These are phyloP conservation scores for Mormyrops attenuatus DNA, from an alignment of 2,797 vertebrate genomes.

Conservation along the genomic window DNA sequence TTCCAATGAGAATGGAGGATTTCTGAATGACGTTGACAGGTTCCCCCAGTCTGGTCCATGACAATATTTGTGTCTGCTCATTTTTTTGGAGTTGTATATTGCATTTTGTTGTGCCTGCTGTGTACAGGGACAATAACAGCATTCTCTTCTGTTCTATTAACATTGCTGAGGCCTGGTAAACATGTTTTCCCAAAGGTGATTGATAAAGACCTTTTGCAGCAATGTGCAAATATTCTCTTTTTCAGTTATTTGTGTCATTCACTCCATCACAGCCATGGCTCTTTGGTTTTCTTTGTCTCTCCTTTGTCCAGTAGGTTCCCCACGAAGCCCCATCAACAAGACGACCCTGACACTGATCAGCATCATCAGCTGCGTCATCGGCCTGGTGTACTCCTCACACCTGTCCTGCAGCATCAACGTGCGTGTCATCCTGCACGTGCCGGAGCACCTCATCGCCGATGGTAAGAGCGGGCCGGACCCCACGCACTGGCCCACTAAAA, in stretches of 20 bases:
- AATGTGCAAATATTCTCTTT: conserved; percentile 30
- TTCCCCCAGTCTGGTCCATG: background rate
- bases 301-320: conserved; percentile 69
- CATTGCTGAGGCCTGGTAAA: conserved; percentile 18
- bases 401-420: conserved; percentile 84
- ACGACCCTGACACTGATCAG: conserved; percentile 96
- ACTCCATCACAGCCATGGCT: background rate
- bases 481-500: background rate
- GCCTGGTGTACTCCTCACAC: conserved; percentile 88
- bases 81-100: background rate
- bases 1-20: background rate
- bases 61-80: background rate
- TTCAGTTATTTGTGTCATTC: conserved; percentile 23
- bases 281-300: conserved; percentile 15
- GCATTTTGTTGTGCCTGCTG: background rate
- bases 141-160: background rate
- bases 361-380: conserved; percentile 84
- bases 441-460: conserved; percentile 94
- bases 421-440: conserved; percentile 90
- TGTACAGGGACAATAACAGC: background rate
- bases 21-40: background rate
- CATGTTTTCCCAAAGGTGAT: conserved; percentile 44
- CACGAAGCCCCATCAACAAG: conserved; percentile 93
- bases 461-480: conserved; percentile 61
- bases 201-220: conserved; percentile 32